Evolutionary conservation across 1,140 invertebrate species (phyloP).

Genomic region (Rhysida immarginata): DNA sequence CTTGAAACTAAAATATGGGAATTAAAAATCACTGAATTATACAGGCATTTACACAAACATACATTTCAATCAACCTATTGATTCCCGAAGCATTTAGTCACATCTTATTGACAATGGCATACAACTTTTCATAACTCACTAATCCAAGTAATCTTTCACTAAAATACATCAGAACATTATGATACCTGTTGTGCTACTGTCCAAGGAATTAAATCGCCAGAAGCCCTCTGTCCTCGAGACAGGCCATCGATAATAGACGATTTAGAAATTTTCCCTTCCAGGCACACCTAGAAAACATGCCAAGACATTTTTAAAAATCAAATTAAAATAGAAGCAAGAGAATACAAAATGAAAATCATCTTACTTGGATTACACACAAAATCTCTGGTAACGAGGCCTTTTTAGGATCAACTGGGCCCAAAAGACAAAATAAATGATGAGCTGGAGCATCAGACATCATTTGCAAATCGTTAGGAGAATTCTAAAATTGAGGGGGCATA

Average conservation of each 20-base stretch:
- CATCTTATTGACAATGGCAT: neutral
- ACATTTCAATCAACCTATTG: no score
- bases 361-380: conserved; percentile 71
- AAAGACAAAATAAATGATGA: conserved; percentile 89
- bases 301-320: no score
- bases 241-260: conserved; percentile 58
- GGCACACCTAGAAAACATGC: conserved; percentile 46
- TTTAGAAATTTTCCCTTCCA: conserved; percentile 88
- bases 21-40: no score
- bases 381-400: conserved; percentile 70
- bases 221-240: conserved; percentile 67
- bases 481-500: conserved; percentile 50
- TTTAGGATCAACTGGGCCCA: conserved; percentile 63
- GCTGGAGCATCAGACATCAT: conserved; percentile 97
- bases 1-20: conserved; percentile 68
- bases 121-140: no score
- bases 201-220: conserved; percentile 97
- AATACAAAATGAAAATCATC: conserved; percentile 9
- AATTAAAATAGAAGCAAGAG: neutral
- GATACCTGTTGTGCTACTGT: conserved; percentile 81
- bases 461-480: conserved; percentile 97
- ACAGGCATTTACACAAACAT: no score
- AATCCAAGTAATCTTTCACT: no score
- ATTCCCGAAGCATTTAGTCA: no score
- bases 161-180: neutral